A percentile compares a stretch with the other conserved stretches of the same genome.
Evolutionary conservation across 2,113 vertebrate species (phyloP).

Genomic region (Zootoca vivipara): DNA sequence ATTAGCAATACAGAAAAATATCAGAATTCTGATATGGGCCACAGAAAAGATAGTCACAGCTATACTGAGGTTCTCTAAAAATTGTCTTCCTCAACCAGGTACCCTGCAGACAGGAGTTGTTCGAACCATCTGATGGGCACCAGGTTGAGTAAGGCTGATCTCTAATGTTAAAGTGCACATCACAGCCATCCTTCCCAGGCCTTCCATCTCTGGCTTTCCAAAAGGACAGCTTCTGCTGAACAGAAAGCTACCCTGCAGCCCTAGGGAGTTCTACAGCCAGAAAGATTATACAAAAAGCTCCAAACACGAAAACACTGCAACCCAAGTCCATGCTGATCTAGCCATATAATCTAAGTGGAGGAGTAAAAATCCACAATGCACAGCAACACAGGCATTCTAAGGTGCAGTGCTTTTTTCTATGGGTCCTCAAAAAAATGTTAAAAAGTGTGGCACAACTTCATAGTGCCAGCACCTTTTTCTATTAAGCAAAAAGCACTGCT

Average conservation of each 20-base stretch:
- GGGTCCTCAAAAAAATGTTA: too few relatives aligned
- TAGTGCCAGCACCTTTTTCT: too few relatives aligned
- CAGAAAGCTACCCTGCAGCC: not conserved
- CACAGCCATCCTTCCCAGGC: not conserved
- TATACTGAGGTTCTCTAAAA: conserved; percentile 21
- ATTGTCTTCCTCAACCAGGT: too few relatives aligned
- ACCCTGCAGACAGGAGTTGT: too few relatives aligned
- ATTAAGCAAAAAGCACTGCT: not conserved
- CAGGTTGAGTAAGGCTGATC: too few relatives aligned
- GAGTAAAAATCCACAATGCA: not conserved
- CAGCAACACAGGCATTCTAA: not conserved
- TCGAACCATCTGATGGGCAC: too few relatives aligned
- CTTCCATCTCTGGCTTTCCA: not conserved
- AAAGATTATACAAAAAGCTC: not conserved
- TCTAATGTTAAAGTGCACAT: not conserved
- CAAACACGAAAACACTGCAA: not conserved
- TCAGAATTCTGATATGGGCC: conserved; percentile 23
- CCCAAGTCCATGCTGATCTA: too few relatives aligned
- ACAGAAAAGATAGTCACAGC: conserved; percentile 11
- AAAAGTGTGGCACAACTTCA: too few relatives aligned
- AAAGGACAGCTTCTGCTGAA: not conserved
- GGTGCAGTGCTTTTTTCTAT: not conserved
- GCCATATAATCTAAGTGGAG: too few relatives aligned
- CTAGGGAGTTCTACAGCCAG: not conserved
- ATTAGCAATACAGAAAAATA: conserved; percentile 29